Conservation (phyloP, 2,113 vertebrate genomes). For the Gila orcuttii region DNA sequence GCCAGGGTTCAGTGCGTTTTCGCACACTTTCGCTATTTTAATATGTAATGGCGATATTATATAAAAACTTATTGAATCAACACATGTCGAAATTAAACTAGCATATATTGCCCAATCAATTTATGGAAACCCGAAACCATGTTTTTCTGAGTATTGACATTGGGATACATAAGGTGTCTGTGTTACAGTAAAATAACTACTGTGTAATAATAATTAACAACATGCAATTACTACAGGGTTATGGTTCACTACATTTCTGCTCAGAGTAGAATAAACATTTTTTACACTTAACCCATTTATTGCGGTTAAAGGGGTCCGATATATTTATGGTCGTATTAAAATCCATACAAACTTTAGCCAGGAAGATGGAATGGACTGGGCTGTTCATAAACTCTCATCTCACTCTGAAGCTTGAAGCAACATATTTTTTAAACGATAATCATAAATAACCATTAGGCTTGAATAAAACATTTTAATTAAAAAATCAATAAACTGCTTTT, state of each 20-base stretch:
- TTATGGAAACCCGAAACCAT: neutral
- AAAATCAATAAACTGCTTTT: conserved; percentile 99
- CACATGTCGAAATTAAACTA: conserved; percentile 75
- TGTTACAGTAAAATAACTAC: too few species aligned
- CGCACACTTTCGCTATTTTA: conserved; percentile 79
- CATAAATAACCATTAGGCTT: conserved; percentile 95
- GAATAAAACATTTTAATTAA: conserved; percentile 99
- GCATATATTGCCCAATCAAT: neutral
- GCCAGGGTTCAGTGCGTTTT: conserved; percentile 80
- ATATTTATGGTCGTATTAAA: neutral
- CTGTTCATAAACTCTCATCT: neutral
- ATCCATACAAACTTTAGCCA: neutral
- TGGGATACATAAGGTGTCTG: too few species aligned
- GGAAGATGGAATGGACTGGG: neutral
- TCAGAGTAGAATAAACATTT: neutral
- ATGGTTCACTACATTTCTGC: too few species aligned
- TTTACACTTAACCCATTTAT: neutral
- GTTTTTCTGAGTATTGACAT: neutral
- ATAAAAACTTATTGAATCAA: conserved; percentile 42
- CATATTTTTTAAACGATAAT: conserved; percentile 66
- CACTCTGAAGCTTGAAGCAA: conserved; percentile 2
- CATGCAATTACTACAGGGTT: too few species aligned
- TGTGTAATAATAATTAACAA: too few species aligned
- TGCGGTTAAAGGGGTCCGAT: conserved; percentile 74
- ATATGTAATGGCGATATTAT: neutral